A percentile compares a stretch with the other conserved stretches of the same genome.
Conservation (phyloP, 2,113 vertebrate species). For the Antennarius striatus region DNA sequence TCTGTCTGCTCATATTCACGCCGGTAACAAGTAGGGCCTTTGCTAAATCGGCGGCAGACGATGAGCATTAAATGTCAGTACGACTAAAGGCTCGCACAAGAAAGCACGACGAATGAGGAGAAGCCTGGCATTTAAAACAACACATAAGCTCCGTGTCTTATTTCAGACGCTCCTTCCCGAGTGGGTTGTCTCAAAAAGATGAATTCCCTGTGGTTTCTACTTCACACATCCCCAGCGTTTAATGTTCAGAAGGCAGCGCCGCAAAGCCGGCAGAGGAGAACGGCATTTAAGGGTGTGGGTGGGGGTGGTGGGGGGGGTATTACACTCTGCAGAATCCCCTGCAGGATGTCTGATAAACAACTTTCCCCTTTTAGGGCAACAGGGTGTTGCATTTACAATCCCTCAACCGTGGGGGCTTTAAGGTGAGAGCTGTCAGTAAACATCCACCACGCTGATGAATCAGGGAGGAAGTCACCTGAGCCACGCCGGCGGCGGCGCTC, state of each 20-base stretch:
- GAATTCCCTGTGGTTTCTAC: slow-evolving; percentile 38
- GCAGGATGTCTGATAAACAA: neutral
- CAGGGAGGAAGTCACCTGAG: slow-evolving; percentile 6
- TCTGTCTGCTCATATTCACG: slow-evolving; percentile 52
- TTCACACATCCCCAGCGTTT: slow-evolving; percentile 31
- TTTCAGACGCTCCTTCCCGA: slow-evolving; percentile 46
- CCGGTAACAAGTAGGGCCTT: slow-evolving; percentile 24
- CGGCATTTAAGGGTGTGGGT: neutral
- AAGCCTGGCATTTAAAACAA: slow-evolving; percentile 66
- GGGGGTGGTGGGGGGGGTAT: neutral
- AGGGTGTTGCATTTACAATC: neutral
- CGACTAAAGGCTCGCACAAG: slow-evolving; percentile 38
- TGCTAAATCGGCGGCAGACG: slow-evolving; percentile 37
- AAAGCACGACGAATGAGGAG: slow-evolving; percentile 25
- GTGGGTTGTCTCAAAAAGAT: slow-evolving; percentile 44
- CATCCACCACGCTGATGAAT: neutral
- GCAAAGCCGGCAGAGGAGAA: slow-evolving; percentile 24
- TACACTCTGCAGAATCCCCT: neutral
- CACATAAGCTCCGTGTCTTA: slow-evolving; percentile 46
- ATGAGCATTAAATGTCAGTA: slow-evolving; percentile 66
- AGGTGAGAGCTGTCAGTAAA: neutral
- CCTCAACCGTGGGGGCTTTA: neutral
- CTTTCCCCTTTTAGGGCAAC: slow-evolving; percentile 3
- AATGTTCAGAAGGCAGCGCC: neutral
- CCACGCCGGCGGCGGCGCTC: neutral